Evolutionary conservation across 2,113 vertebrate genomes (phyloP).

Genomic region (Polypterus bichir): DNA sequence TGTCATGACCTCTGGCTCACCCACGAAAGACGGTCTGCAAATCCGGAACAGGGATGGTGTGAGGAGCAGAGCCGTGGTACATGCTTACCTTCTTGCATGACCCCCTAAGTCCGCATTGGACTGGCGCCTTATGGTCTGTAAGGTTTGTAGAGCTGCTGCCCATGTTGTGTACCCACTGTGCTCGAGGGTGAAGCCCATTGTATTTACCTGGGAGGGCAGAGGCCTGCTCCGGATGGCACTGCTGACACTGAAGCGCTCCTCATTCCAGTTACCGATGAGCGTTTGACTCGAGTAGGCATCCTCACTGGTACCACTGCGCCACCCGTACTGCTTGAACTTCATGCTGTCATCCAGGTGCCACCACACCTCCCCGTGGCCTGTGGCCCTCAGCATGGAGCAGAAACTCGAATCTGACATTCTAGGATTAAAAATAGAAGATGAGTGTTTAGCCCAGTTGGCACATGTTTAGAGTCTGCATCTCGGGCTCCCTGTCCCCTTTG

Average conservation of each 20-base stretch:
- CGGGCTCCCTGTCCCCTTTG: too few species aligned
- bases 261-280: constrained; percentile 51
- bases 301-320: constrained; percentile 46
- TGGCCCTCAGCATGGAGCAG: constrained; percentile 34
- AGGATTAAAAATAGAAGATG: too few species aligned
- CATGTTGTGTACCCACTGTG: background rate
- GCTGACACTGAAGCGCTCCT: constrained; percentile 36
- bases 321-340: constrained; percentile 49
- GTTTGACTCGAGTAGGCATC: constrained; percentile 37
- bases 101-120: too few species aligned
- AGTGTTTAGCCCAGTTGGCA: too few species aligned
- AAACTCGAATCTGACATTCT: constrained; percentile 16
- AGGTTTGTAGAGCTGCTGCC: too few species aligned
- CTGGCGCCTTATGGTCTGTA: too few species aligned
- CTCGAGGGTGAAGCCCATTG: background rate
- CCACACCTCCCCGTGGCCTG: constrained; percentile 48
- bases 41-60: background rate
- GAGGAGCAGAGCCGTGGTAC: background rate
- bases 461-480: too few species aligned
- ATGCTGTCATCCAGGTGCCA: constrained; percentile 26
- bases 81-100: background rate
- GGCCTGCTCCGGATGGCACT: constrained; percentile 33
- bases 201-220: constrained; percentile 43
- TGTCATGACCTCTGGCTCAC: background rate
- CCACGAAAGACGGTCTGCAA: background rate